These are phyloP conservation scores for Akabosia matsudoensis DNA, from an alignment of 1,140 invertebrate genomes.

Conservation along the genomic window DNA sequence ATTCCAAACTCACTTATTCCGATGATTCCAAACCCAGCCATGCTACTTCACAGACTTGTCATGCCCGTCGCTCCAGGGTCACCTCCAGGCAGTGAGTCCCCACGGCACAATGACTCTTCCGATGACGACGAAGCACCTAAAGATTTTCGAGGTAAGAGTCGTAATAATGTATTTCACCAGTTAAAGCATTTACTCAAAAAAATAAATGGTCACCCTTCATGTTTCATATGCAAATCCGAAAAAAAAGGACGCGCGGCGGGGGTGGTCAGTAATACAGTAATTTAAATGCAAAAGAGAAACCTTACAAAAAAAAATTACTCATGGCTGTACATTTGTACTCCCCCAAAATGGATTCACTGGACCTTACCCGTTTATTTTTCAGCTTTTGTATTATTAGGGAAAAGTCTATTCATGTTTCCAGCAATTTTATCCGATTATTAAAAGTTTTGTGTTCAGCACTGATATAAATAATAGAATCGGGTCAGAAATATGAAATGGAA, in stretches of 20 bases:
- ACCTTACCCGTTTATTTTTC: background rate
- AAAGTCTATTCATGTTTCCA: background rate
- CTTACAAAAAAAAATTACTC: background rate
- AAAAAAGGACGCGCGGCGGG: background rate
- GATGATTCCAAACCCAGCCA: constrained; percentile 33
- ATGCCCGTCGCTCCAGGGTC: constrained; percentile 26
- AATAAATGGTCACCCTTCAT: background rate
- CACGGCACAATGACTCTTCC: constrained; percentile 41
- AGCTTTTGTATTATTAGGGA: background rate
- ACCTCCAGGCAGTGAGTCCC: constrained; percentile 35
- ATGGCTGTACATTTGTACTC: background rate
- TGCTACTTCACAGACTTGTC: constrained; percentile 43
- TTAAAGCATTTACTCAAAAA: no score
- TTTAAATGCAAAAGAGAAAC: background rate
- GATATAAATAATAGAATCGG: background rate
- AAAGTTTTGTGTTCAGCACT: background rate
- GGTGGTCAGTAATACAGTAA: background rate
- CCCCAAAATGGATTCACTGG: constrained; percentile 3
- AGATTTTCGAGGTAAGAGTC: constrained; percentile 43
- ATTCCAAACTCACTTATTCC: constrained; percentile 15
- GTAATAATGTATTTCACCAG: background rate
- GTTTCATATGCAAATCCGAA: background rate
- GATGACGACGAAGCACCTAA: constrained; percentile 44
- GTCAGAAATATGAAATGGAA: background rate
- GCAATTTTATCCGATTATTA: background rate